A percentile compares a stretch with the other conserved stretches of the same genome.
Conservation (phyloP, 2,888 invertebrate genomes). For the Deroplatys truncata region DNA sequence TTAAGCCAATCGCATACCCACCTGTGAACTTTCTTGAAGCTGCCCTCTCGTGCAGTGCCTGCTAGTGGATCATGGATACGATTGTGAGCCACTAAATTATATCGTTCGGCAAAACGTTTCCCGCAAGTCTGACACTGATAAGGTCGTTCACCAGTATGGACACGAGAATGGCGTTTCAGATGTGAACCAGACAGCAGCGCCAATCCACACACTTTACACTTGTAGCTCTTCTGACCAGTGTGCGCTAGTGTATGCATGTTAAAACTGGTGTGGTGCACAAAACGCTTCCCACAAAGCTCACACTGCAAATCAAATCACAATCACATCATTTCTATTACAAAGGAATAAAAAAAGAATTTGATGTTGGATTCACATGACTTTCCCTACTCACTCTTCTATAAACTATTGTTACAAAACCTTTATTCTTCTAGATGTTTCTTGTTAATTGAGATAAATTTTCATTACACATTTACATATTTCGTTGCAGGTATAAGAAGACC, state of each 20-base stretch:
- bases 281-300: constrained; percentile 60
- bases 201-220: constrained; percentile 57
- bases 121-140: constrained; percentile 56
- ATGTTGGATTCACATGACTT: too few species aligned
- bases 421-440: too few species aligned
- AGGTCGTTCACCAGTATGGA: constrained; percentile 58
- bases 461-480: too few species aligned
- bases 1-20: neutral
- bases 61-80: constrained; percentile 32
- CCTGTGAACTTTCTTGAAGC: constrained; percentile 39
- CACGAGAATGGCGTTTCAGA: constrained; percentile 62
- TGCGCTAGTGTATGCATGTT: constrained; percentile 65
- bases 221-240: constrained; percentile 56
- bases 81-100: constrained; percentile 42
- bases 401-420: too few species aligned
- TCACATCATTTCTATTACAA: neutral
- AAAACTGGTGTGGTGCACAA: constrained; percentile 66
- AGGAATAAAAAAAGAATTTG: neutral
- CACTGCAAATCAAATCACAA: constrained; percentile 44
- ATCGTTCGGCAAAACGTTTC: constrained; percentile 57
- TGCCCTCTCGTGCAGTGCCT: constrained; percentile 9
- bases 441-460: too few species aligned
- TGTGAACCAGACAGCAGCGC: constrained; percentile 62
- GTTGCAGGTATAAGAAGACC: too few species aligned
- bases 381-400: too few species aligned